Evolutionary conservation across 2,797 vertebrate species (phyloP), one percentile per base, ranked within the genome.

Genomic region (Acrocephalus scirpaceus): DNA sequence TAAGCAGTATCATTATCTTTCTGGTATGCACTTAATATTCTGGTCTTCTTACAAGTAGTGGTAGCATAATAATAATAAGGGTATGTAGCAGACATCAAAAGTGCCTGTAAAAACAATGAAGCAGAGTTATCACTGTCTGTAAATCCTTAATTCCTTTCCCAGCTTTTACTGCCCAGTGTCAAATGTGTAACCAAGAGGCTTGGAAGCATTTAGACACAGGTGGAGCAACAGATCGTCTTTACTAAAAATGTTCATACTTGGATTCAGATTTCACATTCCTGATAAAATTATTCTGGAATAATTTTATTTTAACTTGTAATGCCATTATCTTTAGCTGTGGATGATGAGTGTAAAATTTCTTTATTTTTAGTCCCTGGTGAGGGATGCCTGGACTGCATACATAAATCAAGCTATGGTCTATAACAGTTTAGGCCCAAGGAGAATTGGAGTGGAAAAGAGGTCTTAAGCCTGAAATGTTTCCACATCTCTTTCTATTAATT

Each of bases 211-310:
- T 87, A 95, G 87, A 86, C 72, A 79, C 71, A 95, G 61, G 70
- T 95, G 88, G 81, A 91, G 44, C 40, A 83, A 4, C 26, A 34
- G 58, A 60, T 96, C 65, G 23, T 85, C 26, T 87, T 90, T 84
- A 57, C 69, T 92, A 73, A 93, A 94, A 56, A 62, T 57, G 80
- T 90, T 95, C 62, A 47, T 84, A 78, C 20, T 25, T 2, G 8
- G 71, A 54, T 90, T 97, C 95, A 71, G 58, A 16, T 97, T 97
- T 97, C 97, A 95, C 95, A 91, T 96, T 95, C 95, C 96, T 93
- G 75, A 83, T 86, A 81, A 56, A 97, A 97, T 96, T 96, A 95
- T 78, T 95, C 47, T 61, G 44, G 70, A 86, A 71, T 94, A 42
- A 40, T 76, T 53, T 73, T 94, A 76, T 69, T 91, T 79, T 92